Base-by-base conservation (phyloP, 2,888 invertebrate genomes). In the Sericinus montela region DNA sequence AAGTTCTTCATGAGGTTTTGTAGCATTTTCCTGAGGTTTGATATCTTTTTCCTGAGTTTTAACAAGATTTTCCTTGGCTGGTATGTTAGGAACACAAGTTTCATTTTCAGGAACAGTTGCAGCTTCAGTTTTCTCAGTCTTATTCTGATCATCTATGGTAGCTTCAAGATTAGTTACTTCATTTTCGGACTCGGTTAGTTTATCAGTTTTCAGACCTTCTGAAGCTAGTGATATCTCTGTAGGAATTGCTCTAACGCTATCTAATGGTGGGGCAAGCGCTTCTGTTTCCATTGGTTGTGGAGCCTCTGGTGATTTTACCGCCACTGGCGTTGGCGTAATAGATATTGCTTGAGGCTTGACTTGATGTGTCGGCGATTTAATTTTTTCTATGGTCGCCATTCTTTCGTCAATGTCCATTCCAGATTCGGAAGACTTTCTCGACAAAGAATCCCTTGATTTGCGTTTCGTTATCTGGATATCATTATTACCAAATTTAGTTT, bases 391-490 rank as follows among this genome's bases (percentile, higher is more conserved):
- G 3, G 68, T 70, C 1, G 74, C 73, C 62, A 75, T 65, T 55
- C 76, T 82, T 0, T 82, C 82, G 14, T 82, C 84, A 3, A 53
- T 35, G 2, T 83, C 85, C 25, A 59, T 54, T 1, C 69, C 68
- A 7, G 78, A 72, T 51, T 84, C 86, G 0, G 82, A 78, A 0
- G 80, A 75, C 53, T 85, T 86, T 6, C 75, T 67, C 0, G 85
- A 73, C 28, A 75, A 37, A 0, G 80, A 73, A 29, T 83, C 80
- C 52, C 73, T 72, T 0, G 84, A 77, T 55, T 75, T 80, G 1
- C 79, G 70, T 54, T 80, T 83, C 0, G 67, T 65, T 23, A 78
- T 69, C 56, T 79, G 68, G 34, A 77, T 60, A 42, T 80, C 82
- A 54, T 57, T 73, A 38, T 60, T 59, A 37, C 52, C 65, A 11